Evolutionary conservation across 2,888 invertebrate genomes (phyloP).

Genomic region (Dermolepida albohirtum): DNA sequence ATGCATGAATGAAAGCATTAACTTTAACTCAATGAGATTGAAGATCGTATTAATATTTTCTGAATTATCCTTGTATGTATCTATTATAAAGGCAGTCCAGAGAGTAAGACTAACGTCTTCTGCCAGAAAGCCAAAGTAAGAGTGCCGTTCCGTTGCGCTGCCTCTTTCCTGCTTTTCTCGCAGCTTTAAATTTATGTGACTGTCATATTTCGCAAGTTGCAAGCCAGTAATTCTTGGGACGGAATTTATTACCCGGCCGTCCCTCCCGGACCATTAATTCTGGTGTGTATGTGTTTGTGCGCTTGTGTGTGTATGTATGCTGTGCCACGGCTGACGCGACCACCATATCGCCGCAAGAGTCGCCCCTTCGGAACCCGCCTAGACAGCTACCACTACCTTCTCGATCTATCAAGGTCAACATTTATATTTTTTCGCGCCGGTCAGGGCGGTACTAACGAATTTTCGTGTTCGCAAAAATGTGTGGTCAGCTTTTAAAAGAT

Average conservation of each 20-base stretch:
- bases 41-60: too few species aligned
- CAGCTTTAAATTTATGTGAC: conserved; percentile 69
- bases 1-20: too few species aligned
- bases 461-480: neutral
- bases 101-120: conserved; percentile 18
- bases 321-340: conserved; percentile 53
- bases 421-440: conserved; percentile 29
- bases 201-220: conserved; percentile 66
- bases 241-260: conserved; percentile 70
- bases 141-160: conserved; percentile 60
- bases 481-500: too few species aligned
- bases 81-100: neutral
- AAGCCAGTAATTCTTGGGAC: conserved; percentile 70
- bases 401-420: conserved; percentile 43
- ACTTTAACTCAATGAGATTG: too few species aligned
- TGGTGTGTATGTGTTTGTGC: conserved; percentile 50
- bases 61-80: too few species aligned
- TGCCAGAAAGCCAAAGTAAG: conserved; percentile 44
- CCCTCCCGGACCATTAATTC: conserved; percentile 67
- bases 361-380: conserved; percentile 38
- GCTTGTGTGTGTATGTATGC: neutral
- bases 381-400: conserved; percentile 41
- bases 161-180: conserved; percentile 60
- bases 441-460: neutral
- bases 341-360: conserved; percentile 53